Evolutionary conservation across 2,797 vertebrate species (phyloP).

Genomic region (Gymnothorax reevesii): DNA sequence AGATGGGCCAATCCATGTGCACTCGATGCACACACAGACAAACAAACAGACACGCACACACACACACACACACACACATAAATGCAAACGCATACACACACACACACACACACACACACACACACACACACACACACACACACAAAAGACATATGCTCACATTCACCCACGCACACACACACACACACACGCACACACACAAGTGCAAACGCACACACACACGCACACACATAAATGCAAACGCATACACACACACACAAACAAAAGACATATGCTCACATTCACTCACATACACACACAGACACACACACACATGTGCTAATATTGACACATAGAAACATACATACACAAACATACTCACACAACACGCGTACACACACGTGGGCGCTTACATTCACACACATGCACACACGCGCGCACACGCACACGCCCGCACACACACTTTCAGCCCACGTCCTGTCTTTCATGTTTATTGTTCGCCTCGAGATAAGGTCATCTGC

Average conservation of each 20-base stretch:
- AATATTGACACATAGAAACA: neutral
- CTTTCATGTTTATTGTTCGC: slow-evolving; percentile 50
- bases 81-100: neutral
- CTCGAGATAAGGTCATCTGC: slow-evolving; percentile 75
- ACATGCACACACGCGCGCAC: neutral
- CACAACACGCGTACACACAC: neutral
- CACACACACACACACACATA: neutral
- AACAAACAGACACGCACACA: neutral
- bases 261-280: neutral
- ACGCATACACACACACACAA: neutral
- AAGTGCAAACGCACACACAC: neutral
- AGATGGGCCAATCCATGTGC: neutral
- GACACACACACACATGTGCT: neutral
- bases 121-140: too few relatives aligned
- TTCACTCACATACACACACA: neutral
- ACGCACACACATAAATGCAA: slow-evolving; percentile 5
- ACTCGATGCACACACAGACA: slow-evolving; percentile 29
- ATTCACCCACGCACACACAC: neutral
- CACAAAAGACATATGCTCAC: too few relatives aligned
- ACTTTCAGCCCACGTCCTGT: slow-evolving; percentile 58
- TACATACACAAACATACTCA: neutral
- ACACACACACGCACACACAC: too few relatives aligned
- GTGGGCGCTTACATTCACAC: neutral
- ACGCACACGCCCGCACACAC: neutral
- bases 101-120: neutral